Conservation (phyloP, 2,888 invertebrate genomes). For the Fissipunctia ypsillon region DNA sequence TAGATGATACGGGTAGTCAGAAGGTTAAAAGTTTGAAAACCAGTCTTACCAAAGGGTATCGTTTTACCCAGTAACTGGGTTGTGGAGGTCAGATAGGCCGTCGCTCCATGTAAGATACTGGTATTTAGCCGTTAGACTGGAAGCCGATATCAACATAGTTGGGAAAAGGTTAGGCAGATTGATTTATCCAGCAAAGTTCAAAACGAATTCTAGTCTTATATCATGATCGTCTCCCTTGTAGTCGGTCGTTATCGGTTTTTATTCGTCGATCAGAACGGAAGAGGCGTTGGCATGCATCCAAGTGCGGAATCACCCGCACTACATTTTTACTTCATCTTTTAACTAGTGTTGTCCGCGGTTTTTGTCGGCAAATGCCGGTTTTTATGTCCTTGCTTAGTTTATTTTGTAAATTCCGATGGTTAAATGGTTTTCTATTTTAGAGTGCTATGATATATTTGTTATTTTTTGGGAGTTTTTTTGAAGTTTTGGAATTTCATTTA, state of each 20-base stretch:
- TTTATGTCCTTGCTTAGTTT: conserved; percentile 60
- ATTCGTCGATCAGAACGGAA: conserved; percentile 65
- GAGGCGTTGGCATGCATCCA: conserved; percentile 70
- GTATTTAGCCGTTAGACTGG: too few species aligned
- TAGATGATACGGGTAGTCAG: too few species aligned
- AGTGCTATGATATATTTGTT: conserved; percentile 20
- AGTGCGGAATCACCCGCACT: conserved; percentile 61
- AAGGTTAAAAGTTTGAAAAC: too few species aligned
- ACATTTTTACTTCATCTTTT: conserved; percentile 67
- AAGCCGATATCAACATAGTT: too few species aligned
- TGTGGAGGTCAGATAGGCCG: too few species aligned
- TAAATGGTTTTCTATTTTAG: conserved; percentile 34
- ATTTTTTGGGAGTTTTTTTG: conserved; percentile 1
- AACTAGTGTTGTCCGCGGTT: conserved; percentile 59
- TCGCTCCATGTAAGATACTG: too few species aligned
- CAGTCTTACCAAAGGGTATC: too few species aligned
- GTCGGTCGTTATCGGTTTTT: conserved; percentile 42
- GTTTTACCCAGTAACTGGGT: too few species aligned
- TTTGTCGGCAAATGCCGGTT: conserved; percentile 37
- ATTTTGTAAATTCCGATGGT: conserved; percentile 57
- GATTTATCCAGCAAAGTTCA: conserved; percentile 27
- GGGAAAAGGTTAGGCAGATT: too few species aligned
- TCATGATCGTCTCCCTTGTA: conserved; percentile 32
- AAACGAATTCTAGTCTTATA: conserved; percentile 15
- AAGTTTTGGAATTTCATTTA: conserved; percentile 30